These are phyloP conservation scores for Drosophila azteca DNA, from an alignment of 1,140 invertebrate genomes.

Conservation along the genomic window DNA sequence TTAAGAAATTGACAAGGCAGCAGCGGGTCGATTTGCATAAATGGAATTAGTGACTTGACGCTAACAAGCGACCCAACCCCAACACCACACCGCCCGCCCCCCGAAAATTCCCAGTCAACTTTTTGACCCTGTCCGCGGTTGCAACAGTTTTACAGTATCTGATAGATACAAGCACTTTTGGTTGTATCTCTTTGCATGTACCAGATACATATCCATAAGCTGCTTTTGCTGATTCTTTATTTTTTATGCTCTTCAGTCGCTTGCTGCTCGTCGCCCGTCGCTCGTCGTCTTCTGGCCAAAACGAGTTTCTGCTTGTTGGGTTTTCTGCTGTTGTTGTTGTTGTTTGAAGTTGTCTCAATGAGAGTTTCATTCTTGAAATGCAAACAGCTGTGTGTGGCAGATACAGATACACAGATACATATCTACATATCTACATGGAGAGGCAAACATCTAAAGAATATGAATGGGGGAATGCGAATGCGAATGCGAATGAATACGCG, in stretches of 20 bases:
- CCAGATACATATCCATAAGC: not conserved
- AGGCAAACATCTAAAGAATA: slow-evolving; percentile 50
- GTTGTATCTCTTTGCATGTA: too few relatives aligned
- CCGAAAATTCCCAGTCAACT: slow-evolving; percentile 30
- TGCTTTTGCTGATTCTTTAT: slow-evolving; percentile 5
- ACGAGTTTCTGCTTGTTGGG: slow-evolving; percentile 52
- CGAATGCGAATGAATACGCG: too few relatives aligned
- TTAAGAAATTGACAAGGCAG: slow-evolving; percentile 63
- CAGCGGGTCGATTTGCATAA: slow-evolving; percentile 42
- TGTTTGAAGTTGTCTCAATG: slow-evolving; percentile 51
- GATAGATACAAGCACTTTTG: slow-evolving; percentile 1
- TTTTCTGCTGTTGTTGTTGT: not conserved
- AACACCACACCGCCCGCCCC: slow-evolving; percentile 21
- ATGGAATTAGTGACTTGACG: slow-evolving; percentile 46
- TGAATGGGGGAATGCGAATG: slow-evolving; percentile 60
- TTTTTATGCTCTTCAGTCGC: slow-evolving; percentile 57
- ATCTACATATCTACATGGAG: slow-evolving; percentile 26
- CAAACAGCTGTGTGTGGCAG: slow-evolving; percentile 73
- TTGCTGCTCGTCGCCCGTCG: slow-evolving; percentile 40
- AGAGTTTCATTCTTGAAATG: slow-evolving; percentile 79
- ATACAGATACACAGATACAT: slow-evolving; percentile 18
- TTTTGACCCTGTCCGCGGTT: slow-evolving; percentile 33
- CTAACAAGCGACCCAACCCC: slow-evolving; percentile 45
- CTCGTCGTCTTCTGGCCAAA: slow-evolving; percentile 42
- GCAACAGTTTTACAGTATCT: slow-evolving; percentile 7